These are phyloP conservation scores for Zonitis immaculata DNA, from an alignment of 2,888 invertebrate species.

Conservation along the genomic window DNA sequence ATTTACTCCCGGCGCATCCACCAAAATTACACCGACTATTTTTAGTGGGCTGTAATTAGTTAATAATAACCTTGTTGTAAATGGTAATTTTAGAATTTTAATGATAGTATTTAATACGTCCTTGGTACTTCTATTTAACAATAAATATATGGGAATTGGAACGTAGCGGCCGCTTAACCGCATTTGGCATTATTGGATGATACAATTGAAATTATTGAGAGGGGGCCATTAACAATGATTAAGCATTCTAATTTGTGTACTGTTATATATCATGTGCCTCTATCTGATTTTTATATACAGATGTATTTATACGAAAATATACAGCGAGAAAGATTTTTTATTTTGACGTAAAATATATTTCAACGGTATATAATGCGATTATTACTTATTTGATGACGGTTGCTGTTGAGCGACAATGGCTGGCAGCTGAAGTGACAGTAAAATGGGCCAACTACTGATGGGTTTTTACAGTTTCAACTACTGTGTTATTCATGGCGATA, in stretches of 20 bases:
- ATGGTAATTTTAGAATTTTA: too few species aligned
- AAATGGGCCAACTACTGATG: constrained; percentile 26
- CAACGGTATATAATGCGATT: constrained; percentile 33
- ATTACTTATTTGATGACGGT: constrained; percentile 40
- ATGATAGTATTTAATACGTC: too few species aligned
- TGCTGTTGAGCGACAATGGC: constrained; percentile 28
- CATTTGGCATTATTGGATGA: constrained; percentile 47
- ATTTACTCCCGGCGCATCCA: not conserved
- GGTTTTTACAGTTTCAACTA: constrained; percentile 37
- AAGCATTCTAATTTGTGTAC: too few species aligned
- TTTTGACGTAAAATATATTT: constrained; percentile 42
- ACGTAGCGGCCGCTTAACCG: constrained; percentile 41
- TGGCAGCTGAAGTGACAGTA: constrained; percentile 8
- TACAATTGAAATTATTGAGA: constrained; percentile 45
- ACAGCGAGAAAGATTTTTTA: too few species aligned
- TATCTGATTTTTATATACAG: too few species aligned
- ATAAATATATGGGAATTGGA: constrained; percentile 41
- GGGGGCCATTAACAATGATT: constrained; percentile 39
- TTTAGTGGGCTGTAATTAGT: too few species aligned
- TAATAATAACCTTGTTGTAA: too few species aligned
- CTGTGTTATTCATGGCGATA: constrained; percentile 31
- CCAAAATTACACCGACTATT: constrained; percentile 12
- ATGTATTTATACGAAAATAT: too few species aligned
- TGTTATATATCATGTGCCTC: too few species aligned
- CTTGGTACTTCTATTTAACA: constrained; percentile 31